Conservation (phyloP, 2,797 vertebrate species). For the Schizothorax lantsangensis region DNA sequence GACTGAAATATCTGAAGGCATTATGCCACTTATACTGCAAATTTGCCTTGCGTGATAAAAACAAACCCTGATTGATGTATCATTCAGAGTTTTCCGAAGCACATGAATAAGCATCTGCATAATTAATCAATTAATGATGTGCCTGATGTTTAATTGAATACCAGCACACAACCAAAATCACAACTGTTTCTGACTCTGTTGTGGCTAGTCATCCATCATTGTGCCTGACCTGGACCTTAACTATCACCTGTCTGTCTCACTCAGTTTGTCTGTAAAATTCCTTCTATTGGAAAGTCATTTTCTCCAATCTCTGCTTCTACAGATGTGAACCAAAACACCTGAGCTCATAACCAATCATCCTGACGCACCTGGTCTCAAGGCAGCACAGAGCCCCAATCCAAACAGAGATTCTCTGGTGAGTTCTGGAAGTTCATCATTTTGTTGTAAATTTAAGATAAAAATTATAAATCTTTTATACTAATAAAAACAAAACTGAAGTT, state of each 20-base stretch:
- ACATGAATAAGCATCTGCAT: conserved; percentile 9
- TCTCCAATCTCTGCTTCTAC: conserved; percentile 11
- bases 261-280: conserved; percentile 3
- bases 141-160: not conserved
- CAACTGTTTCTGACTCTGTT: not conserved
- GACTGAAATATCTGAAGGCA: not conserved
- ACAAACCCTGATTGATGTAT: not conserved
- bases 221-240: not conserved
- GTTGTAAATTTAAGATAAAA: not conserved
- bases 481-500: not conserved
- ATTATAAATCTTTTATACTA: not conserved
- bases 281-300: conserved; percentile 18
- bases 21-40: not conserved
- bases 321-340: conserved; percentile 26
- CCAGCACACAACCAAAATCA: not conserved
- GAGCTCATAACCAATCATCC: conserved; percentile 30
- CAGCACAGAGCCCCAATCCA: conserved; percentile 5
- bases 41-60: not conserved
- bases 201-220: conserved; percentile 7
- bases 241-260: conserved; percentile 23
- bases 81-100: not conserved
- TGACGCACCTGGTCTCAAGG: conserved; percentile 14
- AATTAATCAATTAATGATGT: not conserved
- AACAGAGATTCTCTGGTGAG: not conserved
- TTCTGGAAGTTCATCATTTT: not conserved